Conservation (phyloP, 2,888 invertebrate genomes). For the Nephrotoma flavescens region DNA sequence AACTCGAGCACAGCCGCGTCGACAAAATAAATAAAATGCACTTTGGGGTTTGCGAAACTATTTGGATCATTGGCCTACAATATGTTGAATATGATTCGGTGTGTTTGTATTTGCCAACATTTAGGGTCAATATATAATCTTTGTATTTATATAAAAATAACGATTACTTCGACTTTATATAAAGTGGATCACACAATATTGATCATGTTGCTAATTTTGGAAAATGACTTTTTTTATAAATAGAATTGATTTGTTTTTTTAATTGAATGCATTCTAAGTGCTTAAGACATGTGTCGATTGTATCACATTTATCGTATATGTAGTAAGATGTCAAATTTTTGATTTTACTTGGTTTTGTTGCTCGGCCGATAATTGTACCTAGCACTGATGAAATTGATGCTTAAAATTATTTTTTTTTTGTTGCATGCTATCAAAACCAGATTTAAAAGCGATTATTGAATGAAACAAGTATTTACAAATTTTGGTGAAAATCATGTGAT, state of each 20-base stretch:
- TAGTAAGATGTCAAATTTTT: no score
- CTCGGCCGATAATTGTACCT: no score
- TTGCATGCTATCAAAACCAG: no score
- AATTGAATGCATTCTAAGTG: not conserved
- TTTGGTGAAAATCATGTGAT: no score
- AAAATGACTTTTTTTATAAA: not conserved
- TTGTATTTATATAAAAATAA: not conserved
- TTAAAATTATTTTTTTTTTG: no score
- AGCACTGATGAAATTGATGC: no score
- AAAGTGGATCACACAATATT: not conserved
- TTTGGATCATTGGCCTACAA: not conserved
- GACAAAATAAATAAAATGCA: not conserved
- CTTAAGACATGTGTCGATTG: no score
- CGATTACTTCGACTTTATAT: not conserved
- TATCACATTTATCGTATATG: no score
- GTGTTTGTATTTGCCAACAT: not conserved
- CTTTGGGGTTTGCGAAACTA: not conserved
- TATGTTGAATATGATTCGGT: not conserved
- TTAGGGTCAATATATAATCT: not conserved
- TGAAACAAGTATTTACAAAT: no score
- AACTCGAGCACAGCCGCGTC: not conserved
- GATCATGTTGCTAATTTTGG: not conserved
- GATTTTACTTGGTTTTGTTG: no score
- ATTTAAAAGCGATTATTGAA: no score
- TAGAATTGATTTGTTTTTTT: not conserved